Evolutionary conservation across 2,113 vertebrate species (phyloP).

Genomic region (Tonatia bakeri): DNA sequence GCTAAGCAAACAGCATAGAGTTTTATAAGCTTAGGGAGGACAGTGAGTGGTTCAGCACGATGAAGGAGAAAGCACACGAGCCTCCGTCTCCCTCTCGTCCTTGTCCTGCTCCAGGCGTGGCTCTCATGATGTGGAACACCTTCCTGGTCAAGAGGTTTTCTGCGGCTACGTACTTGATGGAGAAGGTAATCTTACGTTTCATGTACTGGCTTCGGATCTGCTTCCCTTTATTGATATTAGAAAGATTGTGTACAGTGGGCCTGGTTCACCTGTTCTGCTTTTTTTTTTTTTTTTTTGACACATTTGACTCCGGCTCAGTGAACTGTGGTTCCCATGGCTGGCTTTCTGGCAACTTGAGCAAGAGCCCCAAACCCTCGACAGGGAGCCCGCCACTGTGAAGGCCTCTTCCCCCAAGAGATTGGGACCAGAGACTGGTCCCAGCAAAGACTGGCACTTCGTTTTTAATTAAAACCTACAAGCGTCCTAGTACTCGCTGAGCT

Average conservation of each 20-base stretch:
- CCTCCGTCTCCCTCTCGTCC: neutral
- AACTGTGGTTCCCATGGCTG: neutral
- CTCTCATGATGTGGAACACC: conserved; percentile 98
- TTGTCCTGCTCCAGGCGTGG: conserved; percentile 83
- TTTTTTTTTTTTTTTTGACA: too few relatives aligned
- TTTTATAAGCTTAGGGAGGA: neutral
- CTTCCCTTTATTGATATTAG: neutral
- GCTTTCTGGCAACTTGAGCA: neutral
- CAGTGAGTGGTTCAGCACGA: neutral
- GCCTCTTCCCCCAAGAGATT: too few relatives aligned
- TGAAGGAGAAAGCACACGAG: neutral
- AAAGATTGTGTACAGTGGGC: neutral
- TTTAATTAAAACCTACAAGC: neutral
- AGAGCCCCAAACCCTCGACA: neutral
- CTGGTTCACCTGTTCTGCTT: too few relatives aligned
- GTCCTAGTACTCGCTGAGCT: neutral
- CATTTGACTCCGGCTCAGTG: neutral
- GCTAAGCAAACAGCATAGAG: neutral
- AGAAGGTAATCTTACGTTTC: conserved; percentile 86
- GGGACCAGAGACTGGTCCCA: neutral
- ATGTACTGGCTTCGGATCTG: neutral
- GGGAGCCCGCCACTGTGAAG: neutral
- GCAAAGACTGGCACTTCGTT: neutral
- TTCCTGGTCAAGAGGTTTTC: conserved; percentile 96
- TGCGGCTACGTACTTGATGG: conserved; percentile 92